phyloP scores from a whole-genome alignment of 2,113 vertebrate species.

The Rhegmatorhina hoffmannsi region DNA sequence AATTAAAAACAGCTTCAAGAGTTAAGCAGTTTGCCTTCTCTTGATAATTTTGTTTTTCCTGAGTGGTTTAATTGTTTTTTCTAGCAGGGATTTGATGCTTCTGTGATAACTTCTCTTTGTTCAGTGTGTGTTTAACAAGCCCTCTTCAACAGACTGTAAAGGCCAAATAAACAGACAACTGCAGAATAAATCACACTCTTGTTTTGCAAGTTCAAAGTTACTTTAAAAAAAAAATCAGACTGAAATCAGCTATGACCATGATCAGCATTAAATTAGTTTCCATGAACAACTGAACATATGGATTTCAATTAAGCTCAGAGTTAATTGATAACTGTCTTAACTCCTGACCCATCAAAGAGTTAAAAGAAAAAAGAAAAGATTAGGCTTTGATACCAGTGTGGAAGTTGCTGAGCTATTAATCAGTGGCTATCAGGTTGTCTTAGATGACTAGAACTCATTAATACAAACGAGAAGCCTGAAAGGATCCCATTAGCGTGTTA shows the following conservation, averaged over 20 bases:
- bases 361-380: background rate
- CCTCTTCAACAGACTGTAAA: background rate
- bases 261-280: slow-evolving; percentile 61
- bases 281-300: slow-evolving; percentile 43
- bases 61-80: slow-evolving; percentile 1
- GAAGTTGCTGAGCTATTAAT: slow-evolving; percentile 73
- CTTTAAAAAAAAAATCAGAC: slow-evolving; percentile 22
- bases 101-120: slow-evolving; percentile 1
- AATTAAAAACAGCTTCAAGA: background rate
- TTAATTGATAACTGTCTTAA: slow-evolving; percentile 68
- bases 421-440: slow-evolving; percentile 72
- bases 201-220: slow-evolving; percentile 41
- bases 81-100: slow-evolving; percentile 5
- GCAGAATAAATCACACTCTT: slow-evolving; percentile 40
- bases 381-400: slow-evolving; percentile 56
- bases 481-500: slow-evolving; percentile 68
- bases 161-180: background rate
- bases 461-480: slow-evolving; percentile 75
- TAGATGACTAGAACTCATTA: slow-evolving; percentile 75
- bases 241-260: slow-evolving; percentile 52
- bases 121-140: slow-evolving; percentile 39
- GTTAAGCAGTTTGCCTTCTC: background rate
- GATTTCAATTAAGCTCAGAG: slow-evolving; percentile 75
- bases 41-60: background rate
- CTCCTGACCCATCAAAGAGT: slow-evolving; percentile 58